phyloP scores from a whole-genome alignment of 2,797 vertebrate species.

The Smutsia gigantea region DNA sequence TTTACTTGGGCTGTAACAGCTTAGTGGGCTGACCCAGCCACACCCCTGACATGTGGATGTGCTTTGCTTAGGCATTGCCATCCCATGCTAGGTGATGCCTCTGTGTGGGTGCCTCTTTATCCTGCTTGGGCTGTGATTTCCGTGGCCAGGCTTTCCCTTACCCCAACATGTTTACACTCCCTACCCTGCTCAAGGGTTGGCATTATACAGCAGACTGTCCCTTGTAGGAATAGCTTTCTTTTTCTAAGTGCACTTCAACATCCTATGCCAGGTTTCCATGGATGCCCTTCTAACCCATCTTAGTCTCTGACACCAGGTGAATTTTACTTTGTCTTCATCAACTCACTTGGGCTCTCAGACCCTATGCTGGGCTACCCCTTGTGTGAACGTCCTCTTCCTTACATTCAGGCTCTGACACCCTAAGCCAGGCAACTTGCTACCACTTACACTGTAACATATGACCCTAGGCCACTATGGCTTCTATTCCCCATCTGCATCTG shows the following conservation, averaged over 20 bases:
- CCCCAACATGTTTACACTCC: too few relatives aligned
- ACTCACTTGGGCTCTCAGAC: rapidly evolving
- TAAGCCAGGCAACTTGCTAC: neutral
- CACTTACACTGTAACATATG: too few relatives aligned
- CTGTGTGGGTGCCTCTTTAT: rapidly evolving
- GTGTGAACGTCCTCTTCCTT: neutral
- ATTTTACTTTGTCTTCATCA: neutral
- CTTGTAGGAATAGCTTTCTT: rapidly evolving
- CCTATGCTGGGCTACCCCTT: rapidly evolving
- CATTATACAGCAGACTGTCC: neutral
- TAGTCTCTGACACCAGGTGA: neutral
- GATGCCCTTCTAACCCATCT: neutral
- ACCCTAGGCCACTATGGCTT: neutral
- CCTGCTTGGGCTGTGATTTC: neutral
- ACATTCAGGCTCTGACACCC: neutral
- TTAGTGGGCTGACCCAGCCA: neutral
- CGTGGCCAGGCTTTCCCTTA: neutral
- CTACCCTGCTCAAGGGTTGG: neutral
- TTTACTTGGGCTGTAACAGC: neutral
- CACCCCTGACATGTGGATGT: rapidly evolving
- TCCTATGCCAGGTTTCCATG: neutral
- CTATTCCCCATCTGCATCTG: rapidly evolving
- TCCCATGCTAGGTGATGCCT: neutral
- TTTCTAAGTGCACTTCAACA: neutral
- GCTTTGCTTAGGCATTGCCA: neutral